Percentiles rank a stretch among this genome's conserved stretches.
These are phyloP conservation scores for Archips crataeganus DNA, from an alignment of 2,888 invertebrate species.

Conservation along the genomic window DNA sequence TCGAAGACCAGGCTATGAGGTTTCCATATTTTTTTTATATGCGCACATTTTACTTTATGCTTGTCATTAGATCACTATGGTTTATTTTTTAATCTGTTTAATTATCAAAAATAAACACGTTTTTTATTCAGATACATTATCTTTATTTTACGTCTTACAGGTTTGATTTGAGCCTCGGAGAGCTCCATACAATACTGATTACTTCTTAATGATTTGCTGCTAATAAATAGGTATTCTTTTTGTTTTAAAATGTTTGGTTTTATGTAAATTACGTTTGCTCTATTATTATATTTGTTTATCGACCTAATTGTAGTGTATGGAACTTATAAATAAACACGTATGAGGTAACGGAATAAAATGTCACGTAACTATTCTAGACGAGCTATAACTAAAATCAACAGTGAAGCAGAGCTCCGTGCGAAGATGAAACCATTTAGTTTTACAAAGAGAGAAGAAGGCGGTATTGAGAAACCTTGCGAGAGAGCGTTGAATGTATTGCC, in stretches of 20 bases:
- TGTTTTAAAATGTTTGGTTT: neutral
- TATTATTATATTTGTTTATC: neutral
- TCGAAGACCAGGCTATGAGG: constrained; percentile 91
- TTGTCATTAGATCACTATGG: constrained; percentile 56
- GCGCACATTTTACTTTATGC: constrained; percentile 56
- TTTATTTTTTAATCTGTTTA: neutral
- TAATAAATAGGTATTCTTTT: constrained; percentile 6
- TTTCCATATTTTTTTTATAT: constrained; percentile 57
- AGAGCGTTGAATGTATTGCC: constrained; percentile 64
- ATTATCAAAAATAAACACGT: constrained; percentile 3
- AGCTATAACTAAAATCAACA: constrained; percentile 85
- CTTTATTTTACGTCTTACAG: constrained; percentile 29
- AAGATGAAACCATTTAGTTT: constrained; percentile 89
- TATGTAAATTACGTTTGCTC: neutral
- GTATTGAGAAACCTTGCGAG: constrained; percentile 70
- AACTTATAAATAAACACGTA: neutral
- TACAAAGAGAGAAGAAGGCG: constrained; percentile 86
- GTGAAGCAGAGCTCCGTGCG: constrained; percentile 87
- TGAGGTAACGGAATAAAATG: neutral
- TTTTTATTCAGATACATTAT: constrained; percentile 24
- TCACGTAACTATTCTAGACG: constrained; percentile 65
- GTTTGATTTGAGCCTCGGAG: constrained; percentile 21
- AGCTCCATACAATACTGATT: neutral
- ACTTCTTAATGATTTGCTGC: constrained; percentile 28
- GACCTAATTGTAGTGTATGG: too few species aligned